These are phyloP conservation scores for Drosophila kurseongensis DNA, from an alignment of 1,140 invertebrate genomes.

Conservation along the genomic window DNA sequence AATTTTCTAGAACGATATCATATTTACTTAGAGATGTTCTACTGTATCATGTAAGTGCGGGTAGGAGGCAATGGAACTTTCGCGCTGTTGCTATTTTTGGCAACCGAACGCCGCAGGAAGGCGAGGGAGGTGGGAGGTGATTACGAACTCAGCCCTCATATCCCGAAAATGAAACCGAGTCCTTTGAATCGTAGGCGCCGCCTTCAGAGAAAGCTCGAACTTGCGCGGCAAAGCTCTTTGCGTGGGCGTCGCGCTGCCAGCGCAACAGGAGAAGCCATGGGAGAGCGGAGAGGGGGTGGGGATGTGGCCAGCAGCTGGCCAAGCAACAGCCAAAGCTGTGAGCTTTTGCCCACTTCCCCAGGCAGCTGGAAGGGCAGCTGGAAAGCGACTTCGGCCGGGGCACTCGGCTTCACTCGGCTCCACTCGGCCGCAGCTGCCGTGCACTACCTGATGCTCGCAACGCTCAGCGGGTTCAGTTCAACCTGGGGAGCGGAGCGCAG, in stretches of 20 bases:
- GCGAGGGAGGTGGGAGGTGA: background rate
- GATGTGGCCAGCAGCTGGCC: conserved; percentile 31
- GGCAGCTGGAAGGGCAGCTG: conserved; percentile 52
- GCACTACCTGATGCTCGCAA: conserved; percentile 38
- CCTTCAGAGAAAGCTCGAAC: conserved; percentile 30
- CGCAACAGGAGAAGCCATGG: conserved; percentile 49
- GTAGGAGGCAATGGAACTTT: conserved; percentile 47
- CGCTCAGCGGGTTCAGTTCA: conserved; percentile 66
- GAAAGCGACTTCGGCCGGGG: conserved; percentile 22
- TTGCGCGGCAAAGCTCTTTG: conserved; percentile 30
- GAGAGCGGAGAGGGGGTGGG: background rate
- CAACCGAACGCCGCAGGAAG: conserved; percentile 23
- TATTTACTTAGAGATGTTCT: background rate
- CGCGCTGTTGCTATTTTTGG: conserved; percentile 74
- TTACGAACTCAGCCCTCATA: background rate
- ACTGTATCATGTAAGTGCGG: conserved; percentile 3
- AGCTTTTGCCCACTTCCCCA: conserved; percentile 64
- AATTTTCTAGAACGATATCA: too few species aligned
- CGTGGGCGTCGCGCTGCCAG: conserved; percentile 56
- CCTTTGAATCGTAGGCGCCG: conserved; percentile 45
- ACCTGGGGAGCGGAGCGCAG: conserved; percentile 81
- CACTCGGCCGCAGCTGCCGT: conserved; percentile 18
- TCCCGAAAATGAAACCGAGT: background rate
- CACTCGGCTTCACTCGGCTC: background rate
- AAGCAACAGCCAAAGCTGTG: conserved; percentile 61